Evolutionary conservation across 2,888 invertebrate genomes (phyloP), one percentile per base, ranked within the genome.

Genomic region (Drosophila stalkeri): DNA sequence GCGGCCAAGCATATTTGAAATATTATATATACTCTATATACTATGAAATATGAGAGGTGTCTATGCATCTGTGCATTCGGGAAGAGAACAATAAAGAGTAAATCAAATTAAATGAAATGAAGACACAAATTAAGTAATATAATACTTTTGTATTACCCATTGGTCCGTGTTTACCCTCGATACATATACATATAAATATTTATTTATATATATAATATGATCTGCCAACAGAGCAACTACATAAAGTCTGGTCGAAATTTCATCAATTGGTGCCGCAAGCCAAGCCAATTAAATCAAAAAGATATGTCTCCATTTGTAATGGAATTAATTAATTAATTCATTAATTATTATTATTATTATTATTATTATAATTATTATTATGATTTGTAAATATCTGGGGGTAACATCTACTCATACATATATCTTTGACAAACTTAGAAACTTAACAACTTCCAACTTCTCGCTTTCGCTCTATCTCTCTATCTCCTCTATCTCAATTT

Each of bases 241-340:
- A 60, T 60, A 62, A 66, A 57, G 66, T 71, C 64, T 74, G 73
- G 65, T 64, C 64, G 60, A 64, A 72, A 63, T 57, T 27, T 69
- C 70, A 81, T 84, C 72, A 82, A 72, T 81, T 86, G 86, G 81
- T 89, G 86, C 70, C 72, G 84, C 84, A 83, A 88, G 83, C 79
- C 60, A 85, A 89, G 33, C 56, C 59, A 70, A 75, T 75, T 47
- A 64, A 76, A 77, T 75, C 62, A 72, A 75, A 77, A 77, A 66
- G 81, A 85, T 85, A 85, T 85, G 85, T 85, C 63, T 84, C 85
- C 85, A 85, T 85, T 85, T 85, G 59, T 44, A 85, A 89, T 85
- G 85, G 87, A 75, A 27, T 41, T 39, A 39, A 41, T 41, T n/a
- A n/a, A n/a, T 47, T 23, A 23, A 23, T 23, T 46, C 1, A 16